phyloP scores from a whole-genome alignment of 1,140 invertebrate species.

The Euglossa dilemma region DNA sequence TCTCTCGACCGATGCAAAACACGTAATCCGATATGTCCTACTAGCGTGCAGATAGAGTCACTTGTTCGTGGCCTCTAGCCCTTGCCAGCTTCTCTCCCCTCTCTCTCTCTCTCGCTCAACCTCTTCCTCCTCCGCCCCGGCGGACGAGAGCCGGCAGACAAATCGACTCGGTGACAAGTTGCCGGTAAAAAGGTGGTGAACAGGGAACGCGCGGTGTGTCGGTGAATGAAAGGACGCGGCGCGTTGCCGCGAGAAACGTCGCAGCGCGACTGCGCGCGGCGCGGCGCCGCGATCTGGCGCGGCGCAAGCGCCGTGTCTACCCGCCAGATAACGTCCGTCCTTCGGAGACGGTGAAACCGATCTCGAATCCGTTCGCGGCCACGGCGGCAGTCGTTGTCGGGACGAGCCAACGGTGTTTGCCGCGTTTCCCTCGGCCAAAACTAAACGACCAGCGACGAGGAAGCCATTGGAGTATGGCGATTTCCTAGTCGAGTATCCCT shows the following conservation, averaged over 20 bases:
- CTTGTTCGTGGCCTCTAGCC: conserved; percentile 63
- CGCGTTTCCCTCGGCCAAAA: too few species aligned
- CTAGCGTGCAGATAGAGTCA: conserved; percentile 75
- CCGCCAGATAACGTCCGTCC: conserved; percentile 43
- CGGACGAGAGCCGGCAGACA: conserved; percentile 40
- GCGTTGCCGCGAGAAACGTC: background rate
- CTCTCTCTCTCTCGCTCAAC: background rate
- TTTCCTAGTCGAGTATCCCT: too few species aligned
- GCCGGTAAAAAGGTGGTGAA: conserved; percentile 61
- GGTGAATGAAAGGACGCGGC: conserved; percentile 50
- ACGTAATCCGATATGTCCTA: conserved; percentile 78
- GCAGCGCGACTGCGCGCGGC: conserved; percentile 13
- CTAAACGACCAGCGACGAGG: too few species aligned
- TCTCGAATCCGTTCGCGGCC: conserved; percentile 30
- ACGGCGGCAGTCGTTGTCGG: too few species aligned
- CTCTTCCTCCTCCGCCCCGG: background rate
- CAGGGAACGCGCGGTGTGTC: conserved; percentile 6
- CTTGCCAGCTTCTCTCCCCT: conserved; percentile 22
- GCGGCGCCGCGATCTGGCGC: background rate
- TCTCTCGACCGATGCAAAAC: conserved; percentile 64
- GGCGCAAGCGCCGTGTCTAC: conserved; percentile 3
- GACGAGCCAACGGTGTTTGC: too few species aligned
- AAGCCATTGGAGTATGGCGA: too few species aligned
- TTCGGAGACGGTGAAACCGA: conserved; percentile 10
- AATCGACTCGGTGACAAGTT: conserved; percentile 69